phyloP scores from a whole-genome alignment of 2,113 vertebrate genomes.

The Sterrhoptilus dennistouni region DNA sequence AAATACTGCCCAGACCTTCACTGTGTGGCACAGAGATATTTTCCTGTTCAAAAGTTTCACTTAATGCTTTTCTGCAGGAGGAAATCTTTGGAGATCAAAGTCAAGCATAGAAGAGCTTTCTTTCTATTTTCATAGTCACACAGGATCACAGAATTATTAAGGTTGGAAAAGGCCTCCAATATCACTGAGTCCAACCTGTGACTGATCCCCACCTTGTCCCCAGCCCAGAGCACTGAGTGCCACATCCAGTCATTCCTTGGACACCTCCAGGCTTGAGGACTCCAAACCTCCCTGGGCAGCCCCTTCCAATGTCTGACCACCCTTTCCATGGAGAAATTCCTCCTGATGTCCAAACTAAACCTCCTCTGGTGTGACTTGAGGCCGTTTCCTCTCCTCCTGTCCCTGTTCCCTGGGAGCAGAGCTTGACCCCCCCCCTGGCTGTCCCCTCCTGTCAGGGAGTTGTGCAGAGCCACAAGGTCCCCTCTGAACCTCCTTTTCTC shows the following conservation, averaged over 20 bases:
- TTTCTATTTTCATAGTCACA: background rate
- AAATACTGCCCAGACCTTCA: background rate
- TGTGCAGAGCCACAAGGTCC: background rate
- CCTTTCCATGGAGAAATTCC: background rate
- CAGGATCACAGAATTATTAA: background rate
- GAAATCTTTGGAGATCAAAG: background rate
- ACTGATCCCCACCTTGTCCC: fast-evolving
- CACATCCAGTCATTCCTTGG: fast-evolving
- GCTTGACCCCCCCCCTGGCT: fast-evolving
- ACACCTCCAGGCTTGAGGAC: background rate
- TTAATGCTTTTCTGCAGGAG: background rate
- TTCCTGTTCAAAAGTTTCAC: background rate
- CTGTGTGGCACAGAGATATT: background rate
- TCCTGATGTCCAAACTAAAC: fast-evolving
- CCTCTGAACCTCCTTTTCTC: background rate
- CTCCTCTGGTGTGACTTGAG: background rate
- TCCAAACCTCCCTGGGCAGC: background rate
- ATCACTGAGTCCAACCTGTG: fast-evolving
- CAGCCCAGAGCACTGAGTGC: background rate
- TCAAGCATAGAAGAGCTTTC: background rate
- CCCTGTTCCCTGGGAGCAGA: background rate
- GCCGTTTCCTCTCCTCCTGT: fast-evolving
- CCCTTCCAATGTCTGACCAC: fast-evolving
- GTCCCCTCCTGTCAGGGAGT: background rate
- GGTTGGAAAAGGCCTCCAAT: background rate